phyloP scores from a whole-genome alignment of 2,888 invertebrate genomes.

The Ceramica pisi region DNA sequence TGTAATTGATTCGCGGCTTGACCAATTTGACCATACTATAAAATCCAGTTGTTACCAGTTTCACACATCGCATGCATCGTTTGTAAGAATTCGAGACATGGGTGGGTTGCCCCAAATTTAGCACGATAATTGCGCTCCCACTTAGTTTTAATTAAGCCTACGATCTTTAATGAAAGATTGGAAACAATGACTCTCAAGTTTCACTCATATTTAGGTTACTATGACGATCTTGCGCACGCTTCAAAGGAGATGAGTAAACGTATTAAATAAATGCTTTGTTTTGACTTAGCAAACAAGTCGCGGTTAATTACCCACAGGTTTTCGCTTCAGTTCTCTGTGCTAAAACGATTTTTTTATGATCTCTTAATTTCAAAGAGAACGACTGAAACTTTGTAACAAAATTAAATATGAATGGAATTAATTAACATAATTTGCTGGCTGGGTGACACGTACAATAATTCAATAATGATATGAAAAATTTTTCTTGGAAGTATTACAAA shows the following conservation, averaged over 20 bases:
- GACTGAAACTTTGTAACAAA: neutral
- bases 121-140: conserved; percentile 69
- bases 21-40: conserved; percentile 68
- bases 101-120: conserved; percentile 68
- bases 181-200: conserved; percentile 56
- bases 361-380: neutral
- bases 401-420: neutral
- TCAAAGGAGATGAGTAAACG: conserved; percentile 29
- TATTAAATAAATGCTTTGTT: conserved; percentile 25
- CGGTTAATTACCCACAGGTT: neutral
- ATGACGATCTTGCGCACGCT: conserved; percentile 20
- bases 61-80: conserved; percentile 46
- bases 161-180: conserved; percentile 66
- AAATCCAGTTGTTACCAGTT: conserved; percentile 75
- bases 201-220: conserved; percentile 48
- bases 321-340: neutral
- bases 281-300: neutral
- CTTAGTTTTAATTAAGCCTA: conserved; percentile 75
- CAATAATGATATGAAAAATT: neutral
- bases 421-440: neutral
- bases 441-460: neutral
- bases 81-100: conserved; percentile 67
- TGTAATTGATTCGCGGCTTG: conserved; percentile 68
- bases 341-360: neutral
- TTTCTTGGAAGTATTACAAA: no score